Evolutionary conservation across 2,113 vertebrate species (phyloP).

Genomic region (Melanocharis versteri): DNA sequence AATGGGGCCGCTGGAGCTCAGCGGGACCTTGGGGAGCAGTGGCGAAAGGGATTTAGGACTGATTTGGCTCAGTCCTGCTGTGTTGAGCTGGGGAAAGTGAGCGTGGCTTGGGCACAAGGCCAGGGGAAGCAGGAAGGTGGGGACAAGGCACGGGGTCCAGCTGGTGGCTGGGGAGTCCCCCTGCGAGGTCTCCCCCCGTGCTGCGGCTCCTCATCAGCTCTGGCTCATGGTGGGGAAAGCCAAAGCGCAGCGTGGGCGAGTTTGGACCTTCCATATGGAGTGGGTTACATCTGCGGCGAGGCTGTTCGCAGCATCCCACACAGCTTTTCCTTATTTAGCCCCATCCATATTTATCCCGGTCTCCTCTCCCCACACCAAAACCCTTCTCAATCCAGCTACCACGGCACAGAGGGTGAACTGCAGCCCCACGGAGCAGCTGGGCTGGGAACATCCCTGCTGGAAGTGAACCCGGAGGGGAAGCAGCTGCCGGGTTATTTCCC

Average conservation of each 20-base stretch:
- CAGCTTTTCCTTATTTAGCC: conserved; percentile 43
- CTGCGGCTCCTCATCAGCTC: background rate
- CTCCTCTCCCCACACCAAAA: background rate
- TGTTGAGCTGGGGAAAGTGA: fast-evolving
- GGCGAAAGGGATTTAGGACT: background rate
- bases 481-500: background rate
- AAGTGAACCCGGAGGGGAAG: background rate
- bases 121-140: background rate
- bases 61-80: background rate
- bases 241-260: background rate
- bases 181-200: fast-evolving
- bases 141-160: background rate
- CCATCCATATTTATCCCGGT: background rate
- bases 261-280: background rate
- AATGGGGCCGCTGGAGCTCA: fast-evolving
- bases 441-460: background rate
- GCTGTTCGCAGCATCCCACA: conserved; percentile 20
- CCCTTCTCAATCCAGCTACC: background rate
- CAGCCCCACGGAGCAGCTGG: background rate
- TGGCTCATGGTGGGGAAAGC: background rate
- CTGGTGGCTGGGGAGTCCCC: background rate
- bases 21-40: fast-evolving
- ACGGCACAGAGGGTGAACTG: background rate
- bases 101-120: background rate
- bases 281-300: background rate